phyloP scores from a whole-genome alignment of 1,140 invertebrate species.

The Holotrichia oblita region DNA sequence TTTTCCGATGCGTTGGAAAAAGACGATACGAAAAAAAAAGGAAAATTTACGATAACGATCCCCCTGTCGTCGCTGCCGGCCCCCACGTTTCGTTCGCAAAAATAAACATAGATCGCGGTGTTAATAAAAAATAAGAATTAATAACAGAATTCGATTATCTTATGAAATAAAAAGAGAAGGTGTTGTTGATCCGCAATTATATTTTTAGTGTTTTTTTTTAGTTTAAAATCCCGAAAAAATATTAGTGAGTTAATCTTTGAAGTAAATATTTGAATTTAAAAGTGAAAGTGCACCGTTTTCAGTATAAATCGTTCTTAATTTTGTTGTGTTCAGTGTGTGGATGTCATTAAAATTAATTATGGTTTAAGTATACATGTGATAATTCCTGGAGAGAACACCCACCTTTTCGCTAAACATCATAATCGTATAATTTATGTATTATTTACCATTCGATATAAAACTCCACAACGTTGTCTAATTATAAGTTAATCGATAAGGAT shows the following conservation, averaged over 20 bases:
- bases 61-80: neutral
- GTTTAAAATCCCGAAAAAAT: neutral
- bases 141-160: neutral
- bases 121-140: neutral
- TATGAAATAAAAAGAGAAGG: neutral
- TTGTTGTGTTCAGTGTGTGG: neutral
- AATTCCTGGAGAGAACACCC: neutral
- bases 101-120: constrained; percentile 10
- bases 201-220: neutral
- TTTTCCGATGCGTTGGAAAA: constrained; percentile 12
- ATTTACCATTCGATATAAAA: too few relatives aligned
- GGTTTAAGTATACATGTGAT: constrained; percentile 8
- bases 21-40: neutral
- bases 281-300: neutral
- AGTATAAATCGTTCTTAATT: neutral
- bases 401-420: neutral
- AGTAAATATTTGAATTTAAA: neutral
- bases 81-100: neutral
- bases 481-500: too few relatives aligned
- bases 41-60: neutral
- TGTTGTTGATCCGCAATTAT: neutral
- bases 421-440: too few relatives aligned
- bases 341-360: neutral
- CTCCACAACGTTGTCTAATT: too few relatives aligned
- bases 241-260: neutral